Evolutionary conservation across 92 coral and sea anemone species (phyloP), one percentile per base, ranked within the genome.

Genomic region (Porites divaricata): DNA sequence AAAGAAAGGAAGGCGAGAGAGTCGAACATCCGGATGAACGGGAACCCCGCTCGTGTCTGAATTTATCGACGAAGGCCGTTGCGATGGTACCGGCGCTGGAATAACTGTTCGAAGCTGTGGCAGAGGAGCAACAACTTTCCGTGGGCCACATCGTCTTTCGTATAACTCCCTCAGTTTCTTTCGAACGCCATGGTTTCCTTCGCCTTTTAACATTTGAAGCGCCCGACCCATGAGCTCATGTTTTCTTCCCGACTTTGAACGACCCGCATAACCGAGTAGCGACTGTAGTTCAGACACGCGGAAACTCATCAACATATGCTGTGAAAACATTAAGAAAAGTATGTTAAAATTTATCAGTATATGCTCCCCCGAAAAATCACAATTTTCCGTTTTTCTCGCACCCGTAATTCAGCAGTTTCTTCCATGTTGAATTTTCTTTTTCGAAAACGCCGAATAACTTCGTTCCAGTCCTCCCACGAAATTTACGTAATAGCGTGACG

Each of bases 271-370:
- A 78, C 98, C 99, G 28, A 96, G 85, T 45, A 96, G 81, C 65
- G 90, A 90, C 78, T 96, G 99, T 57, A 96, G 95, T 80, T 96
- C 99, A 20, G 99, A 93, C 70, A 96, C 99, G 22, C 99, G 97
- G 91, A 96, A 96, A 78, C 97, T 89, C 96, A 95, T 93, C 86
- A 96, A 79, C 99, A 96, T 96, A 74, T 96, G 99, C 99, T 96
- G 81, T 15, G 85, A 91, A 28, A n/a, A 48, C 70, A 78, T 50
- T 25, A 53, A 75, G 24, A 81, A 8, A 8, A 53, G 26, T 28
- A 1, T 49, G 45, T 74, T 24, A n/a, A 48, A 2, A 63, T 6
- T 53, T 26, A 6, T 17, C 13, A 48, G 62, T 2, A 70, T 57
- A 56, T 15, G 41, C 7, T 35, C 26, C 9, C 50, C 1, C 77